These are phyloP conservation scores for Acanthurus tractus DNA, from an alignment of 2,797 vertebrate genomes.

Conservation along the genomic window DNA sequence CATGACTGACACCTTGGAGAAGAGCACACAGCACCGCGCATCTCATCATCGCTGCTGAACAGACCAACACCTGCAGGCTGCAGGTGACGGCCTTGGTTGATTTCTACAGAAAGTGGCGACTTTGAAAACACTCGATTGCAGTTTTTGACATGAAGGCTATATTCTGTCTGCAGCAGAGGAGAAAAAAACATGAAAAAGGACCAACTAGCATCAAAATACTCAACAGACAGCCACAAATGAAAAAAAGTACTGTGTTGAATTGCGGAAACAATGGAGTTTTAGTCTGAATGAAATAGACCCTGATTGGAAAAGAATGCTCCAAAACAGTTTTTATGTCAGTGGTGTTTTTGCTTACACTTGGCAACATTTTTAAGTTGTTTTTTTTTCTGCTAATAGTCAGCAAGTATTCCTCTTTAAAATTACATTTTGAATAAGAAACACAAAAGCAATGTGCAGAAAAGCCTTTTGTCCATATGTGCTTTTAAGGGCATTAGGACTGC, in stretches of 20 bases:
- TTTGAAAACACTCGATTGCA: conserved; percentile 38
- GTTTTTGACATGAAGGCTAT: conserved; percentile 11
- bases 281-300: conserved; percentile 6
- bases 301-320: conserved; percentile 1
- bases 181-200: background rate
- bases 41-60: conserved; percentile 47
- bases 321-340: background rate
- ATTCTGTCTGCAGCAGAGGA: conserved; percentile 4
- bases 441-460: conserved; percentile 64
- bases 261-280: background rate
- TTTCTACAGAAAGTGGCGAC: conserved; percentile 32
- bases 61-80: conserved; percentile 44
- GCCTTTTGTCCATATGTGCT: conserved; percentile 66
- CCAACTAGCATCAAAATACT: background rate
- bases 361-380: conserved; percentile 14
- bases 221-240: background rate
- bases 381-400: conserved; percentile 49
- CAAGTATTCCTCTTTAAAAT: conserved; percentile 57
- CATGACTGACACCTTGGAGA: conserved; percentile 56
- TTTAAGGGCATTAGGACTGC: conserved; percentile 74
- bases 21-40: conserved; percentile 3
- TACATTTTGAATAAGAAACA: conserved; percentile 55
- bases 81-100: conserved; percentile 38
- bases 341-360: conserved; percentile 5
- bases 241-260: background rate